Evolutionary conservation across 2,113 vertebrate species (phyloP).

Genomic region (Scatophagus argus): DNA sequence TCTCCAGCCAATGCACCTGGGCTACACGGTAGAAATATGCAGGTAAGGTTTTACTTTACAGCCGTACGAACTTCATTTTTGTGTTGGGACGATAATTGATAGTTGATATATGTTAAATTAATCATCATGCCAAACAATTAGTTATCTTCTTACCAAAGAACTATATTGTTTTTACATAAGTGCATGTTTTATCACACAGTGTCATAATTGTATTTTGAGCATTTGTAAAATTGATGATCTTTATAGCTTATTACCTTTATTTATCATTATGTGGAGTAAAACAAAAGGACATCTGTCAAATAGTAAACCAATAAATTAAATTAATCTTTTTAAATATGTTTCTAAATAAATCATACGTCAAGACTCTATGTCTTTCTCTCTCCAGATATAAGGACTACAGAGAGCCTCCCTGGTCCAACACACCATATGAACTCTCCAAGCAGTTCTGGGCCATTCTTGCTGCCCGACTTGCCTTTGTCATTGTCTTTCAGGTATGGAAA

Average conservation of each 20-base stretch:
- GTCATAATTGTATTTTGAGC: background rate
- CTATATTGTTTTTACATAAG: too few species aligned
- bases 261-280: background rate
- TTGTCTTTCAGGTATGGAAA: slow-evolving; percentile 93
- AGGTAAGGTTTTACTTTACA: slow-evolving; percentile 83
- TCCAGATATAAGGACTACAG: slow-evolving; percentile 96
- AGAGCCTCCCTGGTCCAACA: slow-evolving; percentile 91
- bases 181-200: background rate
- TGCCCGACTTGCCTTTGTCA: slow-evolving; percentile 93
- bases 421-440: slow-evolving; percentile 93
- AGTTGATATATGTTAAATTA: background rate
- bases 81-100: too few species aligned
- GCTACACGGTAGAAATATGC: slow-evolving; percentile 90
- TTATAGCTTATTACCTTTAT: too few species aligned
- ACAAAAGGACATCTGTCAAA: background rate
- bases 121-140: background rate
- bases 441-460: slow-evolving; percentile 97
- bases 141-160: background rate
- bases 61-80: background rate
- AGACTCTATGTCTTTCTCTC: background rate
- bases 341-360: background rate
- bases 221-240: background rate
- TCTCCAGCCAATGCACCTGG: slow-evolving; percentile 85
- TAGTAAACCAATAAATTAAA: background rate
- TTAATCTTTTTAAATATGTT: background rate